Conservation (phyloP, 1,140 invertebrate genomes). For the Gryon sp. region DNA sequence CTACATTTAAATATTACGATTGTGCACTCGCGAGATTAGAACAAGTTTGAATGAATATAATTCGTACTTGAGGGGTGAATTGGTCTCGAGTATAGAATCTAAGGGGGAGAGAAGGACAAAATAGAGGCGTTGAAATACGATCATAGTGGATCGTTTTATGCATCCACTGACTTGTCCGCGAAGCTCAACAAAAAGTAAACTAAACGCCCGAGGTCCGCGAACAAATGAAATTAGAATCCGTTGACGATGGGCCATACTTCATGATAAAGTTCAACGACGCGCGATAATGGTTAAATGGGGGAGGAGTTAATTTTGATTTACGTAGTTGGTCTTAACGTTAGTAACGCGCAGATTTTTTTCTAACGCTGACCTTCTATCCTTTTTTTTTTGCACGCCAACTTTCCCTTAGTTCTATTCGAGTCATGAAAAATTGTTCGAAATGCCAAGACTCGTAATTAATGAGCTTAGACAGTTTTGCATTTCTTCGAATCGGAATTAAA, state of each 20-base stretch:
- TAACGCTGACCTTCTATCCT: background rate
- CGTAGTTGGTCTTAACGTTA: constrained; percentile 8
- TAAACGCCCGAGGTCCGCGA: constrained; percentile 2
- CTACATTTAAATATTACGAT: constrained; percentile 20
- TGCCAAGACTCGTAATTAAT: constrained; percentile 27
- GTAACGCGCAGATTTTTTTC: constrained; percentile 39
- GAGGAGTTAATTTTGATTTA: constrained; percentile 58
- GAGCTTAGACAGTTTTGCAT: constrained; percentile 25
- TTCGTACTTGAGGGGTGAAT: background rate
- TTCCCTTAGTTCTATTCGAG: constrained; percentile 40
- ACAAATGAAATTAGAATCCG: constrained; percentile 54
- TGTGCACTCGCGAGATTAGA: background rate
- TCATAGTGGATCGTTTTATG: constrained; percentile 7
- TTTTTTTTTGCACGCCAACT: constrained; percentile 11
- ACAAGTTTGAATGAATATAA: constrained; percentile 32
- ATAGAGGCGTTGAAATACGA: constrained; percentile 13
- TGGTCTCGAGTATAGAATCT: too few species aligned
- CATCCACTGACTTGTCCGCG: constrained; percentile 1
- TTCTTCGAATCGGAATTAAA: too few species aligned
- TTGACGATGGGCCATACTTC: constrained; percentile 48
- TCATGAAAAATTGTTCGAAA: constrained; percentile 33
- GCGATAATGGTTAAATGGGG: constrained; percentile 44
- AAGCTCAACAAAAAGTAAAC: constrained; percentile 33
- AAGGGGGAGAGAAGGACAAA: too few species aligned
- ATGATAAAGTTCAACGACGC: constrained; percentile 54